Evolutionary conservation across 1,140 invertebrate genomes (phyloP).

Genomic region (Drosophila ambigua): DNA sequence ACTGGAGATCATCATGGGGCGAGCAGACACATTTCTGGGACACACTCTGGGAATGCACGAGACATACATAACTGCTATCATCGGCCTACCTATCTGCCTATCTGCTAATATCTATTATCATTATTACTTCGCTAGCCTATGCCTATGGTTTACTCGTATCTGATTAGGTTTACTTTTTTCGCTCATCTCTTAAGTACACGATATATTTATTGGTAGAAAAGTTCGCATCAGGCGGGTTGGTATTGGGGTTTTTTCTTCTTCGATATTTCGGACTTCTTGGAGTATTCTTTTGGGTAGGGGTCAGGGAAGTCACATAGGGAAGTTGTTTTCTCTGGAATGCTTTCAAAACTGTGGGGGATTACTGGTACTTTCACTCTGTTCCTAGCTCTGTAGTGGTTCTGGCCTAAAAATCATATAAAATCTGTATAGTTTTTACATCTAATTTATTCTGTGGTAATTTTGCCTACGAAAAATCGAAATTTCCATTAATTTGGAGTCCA

Average conservation of each 20-base stretch:
- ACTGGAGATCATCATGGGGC: conserved; percentile 58
- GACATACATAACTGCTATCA: conserved; percentile 8
- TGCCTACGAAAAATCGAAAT: conserved; percentile 1
- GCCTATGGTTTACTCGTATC: conserved; percentile 36
- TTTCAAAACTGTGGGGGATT: neutral
- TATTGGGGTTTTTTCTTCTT: conserved; percentile 8
- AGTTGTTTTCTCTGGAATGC: conserved; percentile 22
- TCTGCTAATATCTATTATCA: conserved; percentile 42
- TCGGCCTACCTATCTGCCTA: conserved; percentile 10
- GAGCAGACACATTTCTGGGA: conserved; percentile 1
- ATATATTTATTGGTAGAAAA: conserved; percentile 29
- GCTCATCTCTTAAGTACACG: conserved; percentile 42
- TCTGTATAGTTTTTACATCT: neutral
- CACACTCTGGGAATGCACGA: conserved; percentile 38
- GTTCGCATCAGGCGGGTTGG: conserved; percentile 49
- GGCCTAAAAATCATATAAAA: neutral
- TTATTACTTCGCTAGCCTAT: conserved; percentile 6
- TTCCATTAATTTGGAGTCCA: conserved; percentile 19
- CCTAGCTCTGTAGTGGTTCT: neutral
- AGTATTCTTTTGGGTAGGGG: conserved; percentile 19
- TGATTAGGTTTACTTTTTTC: conserved; percentile 30
- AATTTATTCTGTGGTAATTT: neutral
- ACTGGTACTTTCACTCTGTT: neutral
- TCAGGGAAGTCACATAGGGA: conserved; percentile 5
- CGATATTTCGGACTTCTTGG: conserved; percentile 3